Percentiles rank a stretch among this genome's conserved stretches.
phyloP scores from a whole-genome alignment of 2,113 vertebrate genomes.

The Corapipo altera region DNA sequence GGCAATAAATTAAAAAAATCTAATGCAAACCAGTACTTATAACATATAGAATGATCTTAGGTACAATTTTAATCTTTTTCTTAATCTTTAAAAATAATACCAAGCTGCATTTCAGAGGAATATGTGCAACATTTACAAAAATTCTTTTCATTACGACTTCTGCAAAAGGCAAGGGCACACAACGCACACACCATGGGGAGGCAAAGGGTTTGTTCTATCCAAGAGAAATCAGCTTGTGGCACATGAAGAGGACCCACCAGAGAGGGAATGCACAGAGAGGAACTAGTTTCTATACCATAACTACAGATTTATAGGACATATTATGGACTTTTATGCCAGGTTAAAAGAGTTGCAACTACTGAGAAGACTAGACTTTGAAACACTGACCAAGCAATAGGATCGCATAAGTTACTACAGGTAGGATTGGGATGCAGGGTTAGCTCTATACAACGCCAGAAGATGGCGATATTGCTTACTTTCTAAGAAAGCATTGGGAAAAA shows the following conservation, averaged over 20 bases:
- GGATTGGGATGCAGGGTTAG: not conserved
- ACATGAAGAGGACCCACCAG: not conserved
- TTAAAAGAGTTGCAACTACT: not conserved
- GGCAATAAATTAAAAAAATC: conserved; percentile 84
- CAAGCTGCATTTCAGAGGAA: conserved; percentile 53
- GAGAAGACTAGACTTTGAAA: not conserved
- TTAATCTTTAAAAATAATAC: conserved; percentile 23
- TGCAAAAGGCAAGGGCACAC: not conserved
- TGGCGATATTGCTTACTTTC: conserved; percentile 72
- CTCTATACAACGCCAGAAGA: conserved; percentile 66
- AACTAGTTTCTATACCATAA: not conserved
- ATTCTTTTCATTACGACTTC: not conserved
- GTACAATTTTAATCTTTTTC: conserved; percentile 33
- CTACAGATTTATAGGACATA: not conserved
- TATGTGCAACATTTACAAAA: conserved; percentile 30
- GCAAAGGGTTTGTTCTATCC: not conserved
- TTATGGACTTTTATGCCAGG: not conserved
- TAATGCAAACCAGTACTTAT: conserved; percentile 72
- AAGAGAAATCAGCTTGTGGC: not conserved
- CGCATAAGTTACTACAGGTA: not conserved
- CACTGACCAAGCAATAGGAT: not conserved
- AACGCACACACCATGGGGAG: not conserved
- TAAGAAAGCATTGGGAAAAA: conserved; percentile 26
- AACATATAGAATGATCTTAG: conserved; percentile 73
- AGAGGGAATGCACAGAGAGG: not conserved